Evolutionary conservation across 2,888 invertebrate genomes (phyloP).

Genomic region (Eurytoma californica): DNA sequence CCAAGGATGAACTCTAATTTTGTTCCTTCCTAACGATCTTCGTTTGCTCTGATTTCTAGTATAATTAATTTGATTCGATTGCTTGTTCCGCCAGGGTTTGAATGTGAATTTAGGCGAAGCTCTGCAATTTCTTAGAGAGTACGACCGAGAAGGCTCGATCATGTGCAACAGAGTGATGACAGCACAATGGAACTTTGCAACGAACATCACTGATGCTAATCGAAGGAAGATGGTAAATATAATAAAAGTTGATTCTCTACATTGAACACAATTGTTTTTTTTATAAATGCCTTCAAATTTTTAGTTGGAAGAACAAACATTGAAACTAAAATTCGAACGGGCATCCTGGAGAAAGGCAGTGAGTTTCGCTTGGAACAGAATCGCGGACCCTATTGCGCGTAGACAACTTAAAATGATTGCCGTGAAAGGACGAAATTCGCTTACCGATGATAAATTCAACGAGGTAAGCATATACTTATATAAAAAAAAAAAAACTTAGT

Average conservation of each 20-base stretch:
- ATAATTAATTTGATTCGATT: too few species aligned
- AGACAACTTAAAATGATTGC: constrained; percentile 84
- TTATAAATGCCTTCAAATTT: not conserved
- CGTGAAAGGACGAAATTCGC: constrained; percentile 83
- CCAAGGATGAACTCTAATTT: too few species aligned
- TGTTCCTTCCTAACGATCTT: too few species aligned
- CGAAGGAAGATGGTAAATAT: constrained; percentile 79
- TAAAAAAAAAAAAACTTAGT: not conserved
- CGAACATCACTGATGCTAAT: constrained; percentile 85
- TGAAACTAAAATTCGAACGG: constrained; percentile 85
- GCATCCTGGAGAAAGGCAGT: constrained; percentile 85
- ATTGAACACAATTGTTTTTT: too few species aligned
- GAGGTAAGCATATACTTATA: constrained; percentile 77
- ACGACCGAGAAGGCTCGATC: constrained; percentile 83
- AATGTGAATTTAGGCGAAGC: constrained; percentile 83
- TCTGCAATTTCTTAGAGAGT: constrained; percentile 83
- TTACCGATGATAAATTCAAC: constrained; percentile 84
- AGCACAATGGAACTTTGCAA: constrained; percentile 86
- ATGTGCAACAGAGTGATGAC: constrained; percentile 84
- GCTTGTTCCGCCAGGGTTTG: constrained; percentile 76
- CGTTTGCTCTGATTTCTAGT: too few species aligned
- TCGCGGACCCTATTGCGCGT: constrained; percentile 81
- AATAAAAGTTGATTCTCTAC: not conserved
- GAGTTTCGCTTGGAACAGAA: constrained; percentile 81
- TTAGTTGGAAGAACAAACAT: constrained; percentile 81